Evolutionary conservation across 2,888 invertebrate genomes (phyloP), one percentile per base, ranked within the genome.

Genomic region (Thera britannica): DNA sequence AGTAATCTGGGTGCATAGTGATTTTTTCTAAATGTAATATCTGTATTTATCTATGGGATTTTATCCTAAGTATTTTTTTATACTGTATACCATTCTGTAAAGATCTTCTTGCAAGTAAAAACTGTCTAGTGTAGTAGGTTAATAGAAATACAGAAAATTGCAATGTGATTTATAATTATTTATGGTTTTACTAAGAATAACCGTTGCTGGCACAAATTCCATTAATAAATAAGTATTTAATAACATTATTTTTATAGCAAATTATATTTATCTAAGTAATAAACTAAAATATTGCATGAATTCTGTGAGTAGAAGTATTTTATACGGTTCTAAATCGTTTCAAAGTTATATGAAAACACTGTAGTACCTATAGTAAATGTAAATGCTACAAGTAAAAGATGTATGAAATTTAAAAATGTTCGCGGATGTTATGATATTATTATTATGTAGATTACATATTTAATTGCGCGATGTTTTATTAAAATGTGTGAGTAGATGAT

Each of bases 391-490:
- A 46, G 5, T 23, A 46, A 58, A 23, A 62, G 23, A 23, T 23
- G 56, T 12, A 36, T 34, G 8, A 51, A 1, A 51, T 23, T 52
- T 38, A 38, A 23, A 52, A 60, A 60, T 60, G 41, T 52, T 49
- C 51, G 23, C 11, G 34, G 7, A 48, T 46, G 9, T 52, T 52
- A 0, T 8, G 3, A 34, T 56, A 0, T 8, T 3, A 34, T 56
- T 38, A 8, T 3, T 57, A 64, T 9, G 8, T 46, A 9, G 9
- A 8, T 46, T 7, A 44, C 8, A 6, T 5, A 1, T 52, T 48
- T 70, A 56, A 59, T 67, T 72, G 67, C 8, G 70, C 70, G 7
- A 52, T 63, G 60, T 71, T 63, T 54, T 48, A 65, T 35, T 11
- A 64, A 56, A 57, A 51, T 48, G 52, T 64, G 70, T 72, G 61